Evolutionary conservation across 2,113 vertebrate species (phyloP).

Genomic region (Pundamilia nyererei): DNA sequence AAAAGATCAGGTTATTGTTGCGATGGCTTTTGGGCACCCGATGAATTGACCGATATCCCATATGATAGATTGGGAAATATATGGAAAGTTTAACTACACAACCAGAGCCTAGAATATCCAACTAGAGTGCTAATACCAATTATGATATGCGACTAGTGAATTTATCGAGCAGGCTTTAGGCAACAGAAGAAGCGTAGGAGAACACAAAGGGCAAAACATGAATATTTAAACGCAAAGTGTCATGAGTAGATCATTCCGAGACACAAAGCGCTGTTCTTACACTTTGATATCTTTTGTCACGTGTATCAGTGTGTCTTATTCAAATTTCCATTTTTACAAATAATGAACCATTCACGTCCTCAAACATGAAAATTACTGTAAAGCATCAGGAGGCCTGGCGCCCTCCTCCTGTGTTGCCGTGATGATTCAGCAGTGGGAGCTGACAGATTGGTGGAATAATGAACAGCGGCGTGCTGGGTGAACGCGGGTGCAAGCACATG

Average conservation of each 20-base stretch:
- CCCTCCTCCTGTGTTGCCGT: conserved; percentile 5
- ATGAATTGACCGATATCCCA: neutral
- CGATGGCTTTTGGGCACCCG: neutral
- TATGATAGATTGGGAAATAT: neutral
- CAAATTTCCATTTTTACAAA: conserved; percentile 7
- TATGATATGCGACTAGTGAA: neutral
- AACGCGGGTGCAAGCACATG: neutral
- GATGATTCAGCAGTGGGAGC: conserved; percentile 43
- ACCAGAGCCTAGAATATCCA: neutral
- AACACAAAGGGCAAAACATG: neutral
- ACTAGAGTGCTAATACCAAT: neutral
- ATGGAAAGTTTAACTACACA: neutral
- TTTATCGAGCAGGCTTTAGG: neutral
- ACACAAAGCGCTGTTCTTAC: neutral
- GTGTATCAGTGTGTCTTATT: conserved; percentile 1
- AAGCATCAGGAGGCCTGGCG: neutral
- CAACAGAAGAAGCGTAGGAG: neutral
- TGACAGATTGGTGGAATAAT: conserved; percentile 56
- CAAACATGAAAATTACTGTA: conserved; percentile 32
- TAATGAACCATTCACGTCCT: conserved; percentile 39
- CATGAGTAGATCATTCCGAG: neutral
- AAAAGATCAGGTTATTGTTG: neutral
- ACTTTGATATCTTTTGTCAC: conserved; percentile 3
- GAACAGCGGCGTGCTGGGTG: conserved; percentile 43
- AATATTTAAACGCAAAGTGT: neutral